phyloP scores from a whole-genome alignment of 2,113 vertebrate genomes.

The Eleginops maclovinus region DNA sequence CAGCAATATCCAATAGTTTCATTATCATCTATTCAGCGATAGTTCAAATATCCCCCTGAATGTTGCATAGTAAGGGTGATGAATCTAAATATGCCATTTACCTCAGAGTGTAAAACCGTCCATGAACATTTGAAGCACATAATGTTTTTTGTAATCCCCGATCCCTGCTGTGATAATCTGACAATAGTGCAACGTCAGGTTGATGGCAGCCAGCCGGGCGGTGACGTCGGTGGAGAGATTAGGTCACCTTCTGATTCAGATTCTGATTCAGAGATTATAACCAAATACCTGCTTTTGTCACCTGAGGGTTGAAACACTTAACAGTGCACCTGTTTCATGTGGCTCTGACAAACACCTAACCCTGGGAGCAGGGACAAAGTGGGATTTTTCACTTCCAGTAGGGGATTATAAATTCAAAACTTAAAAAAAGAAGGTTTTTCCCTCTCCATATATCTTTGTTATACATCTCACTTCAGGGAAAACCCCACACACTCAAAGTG shows the following conservation, averaged over 20 bases:
- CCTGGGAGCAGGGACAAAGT: neutral
- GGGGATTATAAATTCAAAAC: neutral
- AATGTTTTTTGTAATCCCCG: neutral
- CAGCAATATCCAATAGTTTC: neutral
- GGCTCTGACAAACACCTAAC: conserved; percentile 8
- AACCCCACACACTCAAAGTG: neutral
- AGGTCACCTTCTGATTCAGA: conserved; percentile 55
- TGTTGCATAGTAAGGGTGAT: neutral
- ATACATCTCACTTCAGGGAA: neutral
- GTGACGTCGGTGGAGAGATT: conserved; percentile 22
- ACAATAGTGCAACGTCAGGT: conserved; percentile 1
- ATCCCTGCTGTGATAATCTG: conserved; percentile 52
- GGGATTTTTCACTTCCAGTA: neutral
- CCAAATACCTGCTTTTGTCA: conserved; percentile 34
- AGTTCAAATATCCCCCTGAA: neutral
- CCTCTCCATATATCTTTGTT: neutral
- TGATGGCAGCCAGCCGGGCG: conserved; percentile 3
- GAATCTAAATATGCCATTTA: neutral
- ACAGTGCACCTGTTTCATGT: conserved; percentile 33
- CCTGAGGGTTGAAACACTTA: conserved; percentile 28
- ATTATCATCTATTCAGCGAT: neutral
- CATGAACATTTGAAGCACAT: neutral
- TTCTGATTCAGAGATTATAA: conserved; percentile 35
- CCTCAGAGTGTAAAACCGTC: neutral
- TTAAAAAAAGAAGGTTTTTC: neutral